Evolutionary conservation across 2,113 vertebrate genomes (phyloP).

Genomic region (Serilophus lunatus): DNA sequence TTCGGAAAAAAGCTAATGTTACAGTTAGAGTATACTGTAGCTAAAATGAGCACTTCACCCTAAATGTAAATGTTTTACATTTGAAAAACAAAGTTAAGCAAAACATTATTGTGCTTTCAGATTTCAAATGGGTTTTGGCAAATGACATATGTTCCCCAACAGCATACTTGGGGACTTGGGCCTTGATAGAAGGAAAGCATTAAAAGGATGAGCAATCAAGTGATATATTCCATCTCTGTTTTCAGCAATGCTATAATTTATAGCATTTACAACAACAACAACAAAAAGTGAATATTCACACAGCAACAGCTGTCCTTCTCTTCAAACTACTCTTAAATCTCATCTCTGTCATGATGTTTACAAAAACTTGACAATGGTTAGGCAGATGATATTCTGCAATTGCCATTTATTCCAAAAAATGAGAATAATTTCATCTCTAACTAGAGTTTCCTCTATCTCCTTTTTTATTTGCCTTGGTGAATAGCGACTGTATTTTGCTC

Average conservation of each 20-base stretch:
- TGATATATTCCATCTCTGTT: not conserved
- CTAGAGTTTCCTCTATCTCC: not conserved
- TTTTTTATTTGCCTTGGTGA: not conserved
- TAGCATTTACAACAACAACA: not conserved
- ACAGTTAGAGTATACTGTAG: not conserved
- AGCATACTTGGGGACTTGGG: not conserved
- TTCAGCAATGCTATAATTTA: not conserved
- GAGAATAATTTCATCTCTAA: not conserved
- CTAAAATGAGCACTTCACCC: not conserved
- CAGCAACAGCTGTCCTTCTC: constrained; percentile 16
- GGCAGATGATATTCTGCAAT: not conserved
- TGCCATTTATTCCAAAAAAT: not conserved
- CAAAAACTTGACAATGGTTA: not conserved
- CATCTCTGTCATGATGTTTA: not conserved
- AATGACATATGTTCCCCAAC: constrained; percentile 5
- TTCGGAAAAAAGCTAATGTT: not conserved
- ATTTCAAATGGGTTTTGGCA: constrained; percentile 24
- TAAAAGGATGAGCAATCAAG: not conserved
- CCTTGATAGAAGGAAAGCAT: not conserved
- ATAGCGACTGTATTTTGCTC: not conserved
- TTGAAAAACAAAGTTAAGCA: not conserved
- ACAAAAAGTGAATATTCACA: not conserved
- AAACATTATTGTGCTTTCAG: not conserved
- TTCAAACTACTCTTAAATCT: not conserved
- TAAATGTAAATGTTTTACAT: not conserved